phyloP scores from a whole-genome alignment of 2,113 vertebrate genomes.

The Thalassoma bifasciatum region DNA sequence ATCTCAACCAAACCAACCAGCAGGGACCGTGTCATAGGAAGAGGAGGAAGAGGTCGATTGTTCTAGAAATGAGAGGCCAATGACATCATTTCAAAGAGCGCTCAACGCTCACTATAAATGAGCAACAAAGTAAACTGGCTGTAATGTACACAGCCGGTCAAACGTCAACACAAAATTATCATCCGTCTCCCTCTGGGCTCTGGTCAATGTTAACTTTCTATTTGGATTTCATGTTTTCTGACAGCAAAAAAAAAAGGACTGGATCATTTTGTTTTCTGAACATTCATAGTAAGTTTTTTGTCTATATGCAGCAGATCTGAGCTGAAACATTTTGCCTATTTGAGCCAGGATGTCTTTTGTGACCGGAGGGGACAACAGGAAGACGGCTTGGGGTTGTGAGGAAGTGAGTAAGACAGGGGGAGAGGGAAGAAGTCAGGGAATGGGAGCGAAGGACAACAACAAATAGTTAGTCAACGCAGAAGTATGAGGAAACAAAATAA shows the following conservation, averaged over 20 bases:
- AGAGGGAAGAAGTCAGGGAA: constrained; percentile 41
- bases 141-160: constrained; percentile 31
- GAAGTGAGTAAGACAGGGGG: constrained; percentile 66
- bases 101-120: constrained; percentile 46
- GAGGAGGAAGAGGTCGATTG: constrained; percentile 82
- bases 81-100: constrained; percentile 80
- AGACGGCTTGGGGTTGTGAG: constrained; percentile 71
- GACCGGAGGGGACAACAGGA: constrained; percentile 76
- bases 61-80: constrained; percentile 77
- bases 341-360: constrained; percentile 77
- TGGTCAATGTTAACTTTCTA: background rate
- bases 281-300: constrained; percentile 24
- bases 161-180: constrained; percentile 50
- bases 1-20: constrained; percentile 64
- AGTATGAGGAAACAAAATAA: background rate
- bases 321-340: constrained; percentile 35
- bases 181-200: constrained; percentile 24
- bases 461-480: constrained; percentile 31
- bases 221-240: constrained; percentile 2
- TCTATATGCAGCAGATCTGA: constrained; percentile 24
- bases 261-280: constrained; percentile 14
- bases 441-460: constrained; percentile 25
- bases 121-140: constrained; percentile 14
- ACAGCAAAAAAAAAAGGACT: constrained; percentile 12
- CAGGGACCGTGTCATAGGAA: constrained; percentile 79